Evolutionary conservation across 2,888 invertebrate genomes (phyloP), one percentile per base, ranked within the genome.

Genomic region (Acleris sparsana): DNA sequence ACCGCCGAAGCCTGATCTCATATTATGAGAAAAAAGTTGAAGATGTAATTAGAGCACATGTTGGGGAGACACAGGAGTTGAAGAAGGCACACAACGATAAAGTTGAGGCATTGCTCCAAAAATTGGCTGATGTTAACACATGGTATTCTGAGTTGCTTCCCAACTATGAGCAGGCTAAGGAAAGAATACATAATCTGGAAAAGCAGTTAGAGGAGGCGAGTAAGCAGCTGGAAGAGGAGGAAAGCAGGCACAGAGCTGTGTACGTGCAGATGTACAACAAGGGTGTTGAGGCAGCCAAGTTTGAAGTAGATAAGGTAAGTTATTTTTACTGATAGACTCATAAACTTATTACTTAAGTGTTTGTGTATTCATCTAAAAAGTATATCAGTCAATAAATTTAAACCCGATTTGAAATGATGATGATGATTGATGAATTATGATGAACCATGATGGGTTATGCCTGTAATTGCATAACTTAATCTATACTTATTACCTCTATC

Each of bases 261-360:
- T 97, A 97, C 87, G 92, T 97, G 81, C 95, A 97, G 85, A 96
- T 97, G 96, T 96, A 96, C 86, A 94, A 95, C 77, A 96, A 97
- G 88, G 96, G 96, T 39, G 95, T 96, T 77, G 95, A 96, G 81
- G 95, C 96, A n/a, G 96, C 96, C 59, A 94, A 94, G 77, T 93
- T 95, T 83, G 95, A 96, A 79, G 93, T 94, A 75, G 95, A 95
- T 79, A 94, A 95, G 94, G 96, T 96, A 88, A 76, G 46, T 62
- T 48, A 53, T 29, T 56, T 56, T 43, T 60, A 56, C 55, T 65
- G 33, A 57, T 39, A 52, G 51, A 33, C 9, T 33, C 33, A 29
- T 29, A 25, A 5, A 25, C 25, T 25, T 25, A 1, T n/a, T 6
- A 25, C 29, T 29, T 44, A 51, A 33, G 33, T 33, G 33, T 33